Percentiles rank a stretch among this genome's conserved stretches.
phyloP scores from a whole-genome alignment of 2,888 invertebrate genomes.

The Chymomyza procnemis region DNA sequence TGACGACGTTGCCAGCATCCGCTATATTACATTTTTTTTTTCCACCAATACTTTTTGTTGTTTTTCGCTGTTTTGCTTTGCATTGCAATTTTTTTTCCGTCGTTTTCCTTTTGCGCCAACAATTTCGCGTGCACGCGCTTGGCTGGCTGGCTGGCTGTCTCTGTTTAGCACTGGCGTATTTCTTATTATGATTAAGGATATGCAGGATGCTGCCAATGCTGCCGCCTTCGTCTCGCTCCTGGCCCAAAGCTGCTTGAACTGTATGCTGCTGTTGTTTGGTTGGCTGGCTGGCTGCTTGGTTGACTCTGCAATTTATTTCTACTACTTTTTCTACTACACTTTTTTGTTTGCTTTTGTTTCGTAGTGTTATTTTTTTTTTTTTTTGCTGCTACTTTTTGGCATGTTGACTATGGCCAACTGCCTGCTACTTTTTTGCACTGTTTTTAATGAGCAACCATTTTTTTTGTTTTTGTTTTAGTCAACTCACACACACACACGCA shows the following conservation, averaged over 20 bases:
- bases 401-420: constrained; percentile 39
- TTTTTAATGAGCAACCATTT: constrained; percentile 51
- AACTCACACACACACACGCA: background rate
- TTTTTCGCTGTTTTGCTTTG: constrained; percentile 24
- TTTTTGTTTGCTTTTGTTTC: constrained; percentile 19
- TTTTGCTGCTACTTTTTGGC: constrained; percentile 34
- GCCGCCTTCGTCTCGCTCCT: constrained; percentile 16
- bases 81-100: constrained; percentile 9
- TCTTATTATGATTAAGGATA: constrained; percentile 74
- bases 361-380: no score
- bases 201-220: constrained; percentile 31
- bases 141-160: constrained; percentile 57
- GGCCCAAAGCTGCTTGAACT: background rate
- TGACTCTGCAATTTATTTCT: constrained; percentile 60
- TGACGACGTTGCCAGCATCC: constrained; percentile 50
- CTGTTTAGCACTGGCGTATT: constrained; percentile 71
- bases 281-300: constrained; percentile 12
- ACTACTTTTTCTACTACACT: constrained; percentile 23
- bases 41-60: background rate
- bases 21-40: constrained; percentile 25
- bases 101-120: constrained; percentile 30
- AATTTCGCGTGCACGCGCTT: constrained; percentile 46
- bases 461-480: constrained; percentile 14
- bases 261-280: background rate
- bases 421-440: constrained; percentile 52